Base-by-base conservation (phyloP, 1,140 invertebrate species). In the Drosophila bipectinata region DNA sequence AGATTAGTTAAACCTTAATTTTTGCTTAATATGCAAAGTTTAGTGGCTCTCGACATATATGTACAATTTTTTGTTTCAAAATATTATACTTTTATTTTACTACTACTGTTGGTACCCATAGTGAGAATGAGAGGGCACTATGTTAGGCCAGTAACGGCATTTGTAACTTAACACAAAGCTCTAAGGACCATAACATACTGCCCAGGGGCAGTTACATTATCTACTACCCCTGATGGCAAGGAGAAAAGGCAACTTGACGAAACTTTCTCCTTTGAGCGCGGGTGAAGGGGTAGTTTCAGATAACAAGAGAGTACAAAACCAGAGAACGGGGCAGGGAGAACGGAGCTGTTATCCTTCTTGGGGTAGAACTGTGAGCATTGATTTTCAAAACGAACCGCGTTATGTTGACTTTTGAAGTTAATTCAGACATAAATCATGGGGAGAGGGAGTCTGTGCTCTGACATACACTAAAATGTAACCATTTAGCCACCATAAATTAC, bases 231-330 rank as follows among this genome's bases (percentile, higher is more conserved):
- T 77, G 12, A 14, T n/a, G 2, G 6, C n/a, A 1, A 72, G 73
- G 69, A 68, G 79, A 77, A 44, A 15, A 12, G 4, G 56, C 26
- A 77, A 80, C 72, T 89, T 71, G 39, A 89, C 84, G 83, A 88
- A 71, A 69, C 48, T 69, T 59, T 37, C 34, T n/a, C 34, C 71
- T 76, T 44, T 62, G 60, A 80, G 73, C 41, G 15, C 45, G 7
- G 39, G 30, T 21, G 5, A 5, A 66, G 79, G 61, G 72, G 76
- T 57, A 59, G 56, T 39, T 57, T 2, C 6, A 30, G 39, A 69
- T 26, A 24, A 14, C 18, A 9, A 61, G 55, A 66, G 55, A 78
- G 57, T 6, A 7, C 34, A 37, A 10, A n/a, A 12, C 34, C 34
- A 37, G 34, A 37, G 10, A n/a, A n/a, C 34, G 3, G 32, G 3